Base-by-base conservation (phyloP, 2,888 invertebrate genomes). In the Eulithis testata region DNA sequence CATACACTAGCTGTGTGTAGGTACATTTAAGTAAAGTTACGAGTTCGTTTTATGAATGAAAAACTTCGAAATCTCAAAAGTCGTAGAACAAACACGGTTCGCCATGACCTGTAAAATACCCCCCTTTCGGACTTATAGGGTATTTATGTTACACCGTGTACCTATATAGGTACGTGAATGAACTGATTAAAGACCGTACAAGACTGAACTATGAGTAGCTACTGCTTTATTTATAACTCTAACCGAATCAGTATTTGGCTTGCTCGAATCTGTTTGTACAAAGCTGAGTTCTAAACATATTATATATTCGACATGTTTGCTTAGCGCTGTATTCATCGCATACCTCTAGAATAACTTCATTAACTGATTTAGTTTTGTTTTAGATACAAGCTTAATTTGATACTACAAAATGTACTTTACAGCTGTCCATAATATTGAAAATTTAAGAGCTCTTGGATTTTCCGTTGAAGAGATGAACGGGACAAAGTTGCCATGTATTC, bases 101-200 rank as follows among this genome's bases (percentile, higher is more conserved):
- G n/a, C n/a, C n/a, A n/a, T n/a, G n/a, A n/a, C n/a, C n/a, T n/a
- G n/a, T n/a, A n/a, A n/a, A n/a, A n/a, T n/a, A n/a, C n/a, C n/a
- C n/a, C n/a, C n/a, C n/a, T n/a, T n/a, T n/a, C n/a, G n/a, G n/a
- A n/a, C n/a, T n/a, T n/a, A n/a, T n/a, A n/a, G n/a, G n/a, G n/a
- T n/a, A n/a, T n/a, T n/a, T n/a, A n/a, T n/a, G n/a, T n/a, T n/a
- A n/a, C n/a, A n/a, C n/a, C n/a, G n/a, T n/a, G n/a, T n/a, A n/a
- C n/a, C n/a, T n/a, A n/a, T 61, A 66, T 53, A 58, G 49, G 40
- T 44, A 69, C 61, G 59, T 64, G 49, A 69, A 64, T 64, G 60
- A 61, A 61, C 63, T 56, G 61, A 58, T 69, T 66, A 62, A 56
- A 61, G 53, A 9, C 49, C 11, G 11, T 58, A 36, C 55, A 59